Evolutionary conservation across 2,888 invertebrate species (phyloP), one percentile per base, ranked within the genome.

Genomic region (Chrysolina haemoptera): DNA sequence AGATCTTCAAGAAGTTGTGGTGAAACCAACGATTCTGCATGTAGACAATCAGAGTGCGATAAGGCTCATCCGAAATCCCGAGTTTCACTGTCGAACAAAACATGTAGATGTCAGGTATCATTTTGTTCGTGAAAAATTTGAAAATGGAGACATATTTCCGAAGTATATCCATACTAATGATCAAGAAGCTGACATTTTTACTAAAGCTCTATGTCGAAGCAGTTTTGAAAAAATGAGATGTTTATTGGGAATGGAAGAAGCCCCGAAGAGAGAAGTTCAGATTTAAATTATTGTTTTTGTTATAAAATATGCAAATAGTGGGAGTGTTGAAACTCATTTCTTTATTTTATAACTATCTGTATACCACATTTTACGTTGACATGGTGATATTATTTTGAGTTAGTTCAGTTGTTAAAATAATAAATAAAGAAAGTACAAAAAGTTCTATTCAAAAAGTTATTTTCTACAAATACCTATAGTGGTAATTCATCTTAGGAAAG

Each of bases 21-120:
- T 9, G 9, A 59, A 59, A 12, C 59, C 22, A 59, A 14, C 27
- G 59, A 69, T 41, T 63, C 62, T 80, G 16, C 66, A 43, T 46
- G 74, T 79, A 11, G 83, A 82, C 62, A 84, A 82, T 74, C 77
- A 79, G 14, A 82, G 80, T 48, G 76, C 80, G 0, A 78, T 84
- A 0, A 70, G 68, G 41, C 62, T 83, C 8, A 73, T 78, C 0
- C 73, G 80, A 64, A 82, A 82, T 50, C 79, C 80, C 1, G 80
- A 79, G 53, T 81, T 78, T 50, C 80, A 83, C 64, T 75, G 76
- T 12, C 64, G 79, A 1, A 71, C 79, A 0, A 83, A 83, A 53
- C 82, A 83, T 68, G 79, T 82, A 9, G 80, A 80, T 27, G 68
- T 82, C 0, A 73, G 79, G n/a, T 78, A 74, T 59, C 75, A 77